Evolutionary conservation across 2,888 invertebrate genomes (phyloP), one percentile per base, ranked within the genome.

Genomic region (Nineta flava): DNA sequence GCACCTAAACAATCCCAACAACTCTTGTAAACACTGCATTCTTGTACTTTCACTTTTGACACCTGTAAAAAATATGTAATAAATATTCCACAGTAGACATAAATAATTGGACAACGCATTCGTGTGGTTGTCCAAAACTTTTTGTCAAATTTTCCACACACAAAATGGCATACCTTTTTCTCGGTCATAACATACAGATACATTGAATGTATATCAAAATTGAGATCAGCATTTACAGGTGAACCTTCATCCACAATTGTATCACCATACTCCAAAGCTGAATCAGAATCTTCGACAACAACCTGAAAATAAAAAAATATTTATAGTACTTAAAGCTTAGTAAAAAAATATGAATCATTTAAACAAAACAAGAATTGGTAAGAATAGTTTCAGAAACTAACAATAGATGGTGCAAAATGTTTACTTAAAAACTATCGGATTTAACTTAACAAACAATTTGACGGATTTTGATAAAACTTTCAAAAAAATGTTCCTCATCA

Each of bases 101-200:
- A 6, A 35, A n/a, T 35, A n/a, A 3, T 35, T 12, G 12, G 3
- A 35, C 6, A 10, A 12, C 3, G 38, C 38, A 10, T 9, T 9
- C 34, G 34, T n/a, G n/a, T n/a, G n/a, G 38, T 13, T 35, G 38
- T 35, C n/a, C 38, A 35, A 13, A 4, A 35, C 3, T 35, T 35
- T 35, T 35, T 35, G 7, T 35, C 12, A 35, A 35, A 15, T 15
- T n/a, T 38, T 38, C 15, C 15, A 32, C 9, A 10, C 10, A 32
- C 32, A 32, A 32, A 52, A 51, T 67, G n/a, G n/a, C n/a, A 65
- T 65, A 94, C 91, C 75, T 85, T 87, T 64, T 80, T 80, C 65
- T 85, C 83, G 45, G 94, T 93, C 87, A 94, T 88, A 26, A 91
- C 90, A 68, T 94, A 95, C 56, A 95, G 79, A 73, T 92, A 88